phyloP scores from a whole-genome alignment of 2,113 vertebrate species.

The Conger conger region DNA sequence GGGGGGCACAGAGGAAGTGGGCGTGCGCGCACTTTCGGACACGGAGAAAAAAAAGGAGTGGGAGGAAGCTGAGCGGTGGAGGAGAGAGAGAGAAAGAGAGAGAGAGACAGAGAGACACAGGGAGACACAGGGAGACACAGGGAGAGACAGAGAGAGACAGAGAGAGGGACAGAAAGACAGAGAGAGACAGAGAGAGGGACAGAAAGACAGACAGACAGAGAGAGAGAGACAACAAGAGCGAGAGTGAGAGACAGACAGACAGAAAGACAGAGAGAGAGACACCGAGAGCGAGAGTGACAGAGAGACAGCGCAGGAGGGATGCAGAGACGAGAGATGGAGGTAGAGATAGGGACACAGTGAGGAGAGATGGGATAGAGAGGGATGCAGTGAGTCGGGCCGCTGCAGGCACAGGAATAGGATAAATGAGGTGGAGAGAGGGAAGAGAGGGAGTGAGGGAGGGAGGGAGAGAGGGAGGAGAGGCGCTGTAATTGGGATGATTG shows the following conservation, averaged over 20 bases:
- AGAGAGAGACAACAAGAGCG: not conserved
- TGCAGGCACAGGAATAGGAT: not conserved
- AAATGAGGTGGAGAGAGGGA: not conserved
- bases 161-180: too few relatives aligned
- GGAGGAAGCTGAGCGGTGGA: not conserved
- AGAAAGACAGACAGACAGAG: not conserved
- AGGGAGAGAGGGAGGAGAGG: not conserved
- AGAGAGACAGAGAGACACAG: not conserved
- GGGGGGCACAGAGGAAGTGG: not conserved
- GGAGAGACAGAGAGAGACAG: too few relatives aligned
- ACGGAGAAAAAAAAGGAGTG: not conserved
- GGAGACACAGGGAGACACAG: too few relatives aligned
- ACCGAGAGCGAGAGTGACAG: not conserved
- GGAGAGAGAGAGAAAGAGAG: not conserved
- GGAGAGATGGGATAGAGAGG: not conserved
- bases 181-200: too few relatives aligned
- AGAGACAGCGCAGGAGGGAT: too few relatives aligned
- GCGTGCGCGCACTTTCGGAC: not conserved
- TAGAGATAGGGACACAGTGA: not conserved
- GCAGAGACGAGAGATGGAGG: not conserved
- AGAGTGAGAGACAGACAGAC: not conserved
- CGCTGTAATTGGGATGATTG: slow-evolving; percentile 13
- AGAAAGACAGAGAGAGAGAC: not conserved
- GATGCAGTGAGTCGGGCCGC: not conserved
- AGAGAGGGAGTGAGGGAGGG: not conserved